phyloP scores from a whole-genome alignment of 1,140 invertebrate species.

The Drosophila sucinea region DNA sequence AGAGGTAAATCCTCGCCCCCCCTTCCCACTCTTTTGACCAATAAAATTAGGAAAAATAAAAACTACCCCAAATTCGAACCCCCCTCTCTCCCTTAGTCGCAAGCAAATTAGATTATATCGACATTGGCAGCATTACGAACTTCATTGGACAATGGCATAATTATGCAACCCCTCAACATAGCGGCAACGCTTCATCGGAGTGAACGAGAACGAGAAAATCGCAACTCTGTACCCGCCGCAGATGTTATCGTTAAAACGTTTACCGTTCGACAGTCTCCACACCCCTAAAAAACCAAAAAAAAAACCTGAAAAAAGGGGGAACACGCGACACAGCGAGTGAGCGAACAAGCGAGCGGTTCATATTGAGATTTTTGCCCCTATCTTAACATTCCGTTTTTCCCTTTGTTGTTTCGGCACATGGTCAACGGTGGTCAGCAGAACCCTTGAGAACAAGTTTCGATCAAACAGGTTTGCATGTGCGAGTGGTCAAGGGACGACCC shows the following conservation, averaged over 20 bases:
- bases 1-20: background rate
- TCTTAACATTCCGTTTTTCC: slow-evolving; percentile 38
- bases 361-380: slow-evolving; percentile 49
- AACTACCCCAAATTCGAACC: slow-evolving; percentile 6
- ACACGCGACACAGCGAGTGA: slow-evolving; percentile 67
- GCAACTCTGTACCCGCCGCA: slow-evolving; percentile 54
- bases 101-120: slow-evolving; percentile 75
- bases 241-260: slow-evolving; percentile 79
- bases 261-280: slow-evolving; percentile 57
- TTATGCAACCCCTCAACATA: slow-evolving; percentile 59
- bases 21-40: background rate
- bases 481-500: slow-evolving; percentile 42
- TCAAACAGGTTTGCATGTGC: slow-evolving; percentile 53
- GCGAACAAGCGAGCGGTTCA: slow-evolving; percentile 8
- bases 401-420: slow-evolving; percentile 34
- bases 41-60: slow-evolving; percentile 12
- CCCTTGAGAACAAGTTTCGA: slow-evolving; percentile 67
- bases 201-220: slow-evolving; percentile 29
- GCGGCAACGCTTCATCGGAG: background rate
- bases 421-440: slow-evolving; percentile 56
- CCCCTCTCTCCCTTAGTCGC: slow-evolving; percentile 1
- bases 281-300: slow-evolving; percentile 12
- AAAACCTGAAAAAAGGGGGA: slow-evolving; percentile 23
- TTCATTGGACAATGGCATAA: slow-evolving; percentile 78
- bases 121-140: slow-evolving; percentile 64